Evolutionary conservation across 1,140 invertebrate species (phyloP).

Genomic region (Globodera rostochiensis): DNA sequence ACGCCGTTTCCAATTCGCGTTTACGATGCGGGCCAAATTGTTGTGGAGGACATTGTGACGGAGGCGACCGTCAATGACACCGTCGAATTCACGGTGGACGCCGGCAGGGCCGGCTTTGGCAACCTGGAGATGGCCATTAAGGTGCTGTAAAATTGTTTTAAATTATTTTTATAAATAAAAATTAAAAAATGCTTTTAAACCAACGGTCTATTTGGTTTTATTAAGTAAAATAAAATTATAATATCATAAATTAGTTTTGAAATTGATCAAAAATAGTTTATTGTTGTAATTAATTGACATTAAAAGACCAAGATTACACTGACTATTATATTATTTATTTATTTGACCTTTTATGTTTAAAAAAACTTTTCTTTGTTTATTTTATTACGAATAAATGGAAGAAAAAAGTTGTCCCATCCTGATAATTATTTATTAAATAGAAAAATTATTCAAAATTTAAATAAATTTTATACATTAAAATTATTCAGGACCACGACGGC

Average conservation of each 20-base stretch:
- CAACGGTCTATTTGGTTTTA: background rate
- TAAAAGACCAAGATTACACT: too few relatives aligned
- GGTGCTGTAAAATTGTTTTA: slow-evolving; percentile 38
- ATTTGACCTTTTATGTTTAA: too few relatives aligned
- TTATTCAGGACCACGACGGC: slow-evolving; percentile 40
- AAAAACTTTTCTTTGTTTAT: too few relatives aligned
- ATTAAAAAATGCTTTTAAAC: slow-evolving; percentile 29
- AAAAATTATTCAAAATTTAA: slow-evolving; percentile 55
- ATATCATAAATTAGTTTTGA: too few relatives aligned
- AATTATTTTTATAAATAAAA: slow-evolving; percentile 8
- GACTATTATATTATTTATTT: too few relatives aligned
- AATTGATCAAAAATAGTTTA: too few relatives aligned
- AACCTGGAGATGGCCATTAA: slow-evolving; percentile 68
- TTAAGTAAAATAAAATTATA: too few relatives aligned
- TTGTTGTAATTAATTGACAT: too few relatives aligned
- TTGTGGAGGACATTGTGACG: slow-evolving; percentile 65
- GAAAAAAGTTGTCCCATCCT: too few relatives aligned
- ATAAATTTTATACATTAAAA: slow-evolving; percentile 51
- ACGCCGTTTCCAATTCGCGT: slow-evolving; percentile 68
- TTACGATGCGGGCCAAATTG: slow-evolving; percentile 67
- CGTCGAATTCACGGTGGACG: slow-evolving; percentile 67
- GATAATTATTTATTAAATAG: background rate
- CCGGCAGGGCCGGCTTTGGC: slow-evolving; percentile 68
- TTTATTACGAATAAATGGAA: too few relatives aligned
- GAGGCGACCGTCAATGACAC: slow-evolving; percentile 64